Base-by-base conservation (phyloP, 2,888 invertebrate genomes). In the Oligia latruncula region DNA sequence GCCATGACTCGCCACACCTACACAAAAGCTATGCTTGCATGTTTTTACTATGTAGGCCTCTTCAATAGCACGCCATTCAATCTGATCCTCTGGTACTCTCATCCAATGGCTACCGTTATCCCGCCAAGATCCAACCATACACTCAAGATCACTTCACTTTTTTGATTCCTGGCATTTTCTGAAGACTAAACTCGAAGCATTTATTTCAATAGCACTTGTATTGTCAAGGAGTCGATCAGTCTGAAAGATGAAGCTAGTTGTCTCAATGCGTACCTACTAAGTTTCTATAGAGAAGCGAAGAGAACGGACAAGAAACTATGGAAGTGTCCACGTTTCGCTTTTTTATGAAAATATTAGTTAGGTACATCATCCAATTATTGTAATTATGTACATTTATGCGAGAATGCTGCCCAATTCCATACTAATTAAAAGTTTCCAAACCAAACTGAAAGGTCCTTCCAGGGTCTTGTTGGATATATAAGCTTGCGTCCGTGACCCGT, bases 401-500 rank as follows among this genome's bases (percentile, higher is more conserved):
- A 17, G 17, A 20, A 71, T 20, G 6, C 40, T n/a, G 17, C 11
- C 17, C 9, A n/a, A n/a, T n/a, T n/a, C n/a, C n/a, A n/a, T n/a
- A n/a, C n/a, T n/a, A n/a, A n/a, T n/a, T n/a, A n/a, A n/a, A n/a
- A n/a, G n/a, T n/a, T 11, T n/a, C 11, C 3, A 55, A 58, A 58
- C 15, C 52, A 75, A 67, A 29, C 9, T 49, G 6, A 35, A 71
- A n/a, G 9, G 4, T 23, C 58, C 5, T 29, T 68, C n/a, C 11
- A 55, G 11, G 83, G 68, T 29, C 77, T 62, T 13, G 20, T 67
- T 40, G 17, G 23, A 29, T n/a, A 29, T 35, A 35, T 35, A 29
- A 6, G 23, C 17, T 77, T 15, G 23, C 35, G 82, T 17, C 82
- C 66, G 0, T 80, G 58, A 78, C 49, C 77, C 20, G 20, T 17